These are phyloP conservation scores for Anomalospiza imberbis DNA, from an alignment of 2,797 vertebrate genomes.

Conservation along the genomic window DNA sequence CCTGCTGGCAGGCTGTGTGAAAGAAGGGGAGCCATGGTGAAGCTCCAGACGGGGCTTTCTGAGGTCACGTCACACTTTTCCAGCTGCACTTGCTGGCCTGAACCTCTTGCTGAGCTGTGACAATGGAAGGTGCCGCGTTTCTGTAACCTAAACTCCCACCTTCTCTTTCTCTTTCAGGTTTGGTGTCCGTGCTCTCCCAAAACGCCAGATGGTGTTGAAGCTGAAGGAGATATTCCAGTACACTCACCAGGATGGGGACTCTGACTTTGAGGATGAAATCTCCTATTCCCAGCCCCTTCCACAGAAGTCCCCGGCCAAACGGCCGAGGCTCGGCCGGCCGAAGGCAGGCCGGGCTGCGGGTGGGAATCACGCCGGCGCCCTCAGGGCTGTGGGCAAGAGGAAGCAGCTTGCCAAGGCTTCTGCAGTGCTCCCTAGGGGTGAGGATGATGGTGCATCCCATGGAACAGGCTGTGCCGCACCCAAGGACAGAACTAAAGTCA, in stretches of 20 bases:
- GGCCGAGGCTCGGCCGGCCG: not conserved
- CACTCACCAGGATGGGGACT: slow-evolving; percentile 86
- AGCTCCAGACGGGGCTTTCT: not conserved
- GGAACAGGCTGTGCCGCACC: not conserved
- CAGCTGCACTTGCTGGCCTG: not conserved
- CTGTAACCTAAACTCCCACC: not conserved
- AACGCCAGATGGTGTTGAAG: slow-evolving; percentile 93
- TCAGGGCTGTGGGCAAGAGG: not conserved
- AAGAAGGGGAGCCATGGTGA: not conserved
- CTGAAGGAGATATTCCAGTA: slow-evolving; percentile 97
- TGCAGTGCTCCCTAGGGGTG: not conserved
- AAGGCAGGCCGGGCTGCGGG: not conserved
- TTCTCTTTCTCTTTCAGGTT: slow-evolving; percentile 75
- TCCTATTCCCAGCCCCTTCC: slow-evolving; percentile 30
- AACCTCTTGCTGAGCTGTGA: not conserved
- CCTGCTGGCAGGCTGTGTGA: not conserved
- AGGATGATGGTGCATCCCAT: not conserved
- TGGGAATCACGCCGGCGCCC: not conserved
- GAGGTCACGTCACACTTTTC: not conserved
- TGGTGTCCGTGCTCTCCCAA: slow-evolving; percentile 91
- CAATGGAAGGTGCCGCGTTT: not conserved
- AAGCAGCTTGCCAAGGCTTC: not conserved
- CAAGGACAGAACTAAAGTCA: not conserved
- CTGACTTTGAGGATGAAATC: slow-evolving; percentile 79
- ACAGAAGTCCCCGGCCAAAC: not conserved